Percentiles rank a stretch among this genome's conserved stretches.
phyloP scores from a whole-genome alignment of 1,140 invertebrate species.

The Atta texana region DNA sequence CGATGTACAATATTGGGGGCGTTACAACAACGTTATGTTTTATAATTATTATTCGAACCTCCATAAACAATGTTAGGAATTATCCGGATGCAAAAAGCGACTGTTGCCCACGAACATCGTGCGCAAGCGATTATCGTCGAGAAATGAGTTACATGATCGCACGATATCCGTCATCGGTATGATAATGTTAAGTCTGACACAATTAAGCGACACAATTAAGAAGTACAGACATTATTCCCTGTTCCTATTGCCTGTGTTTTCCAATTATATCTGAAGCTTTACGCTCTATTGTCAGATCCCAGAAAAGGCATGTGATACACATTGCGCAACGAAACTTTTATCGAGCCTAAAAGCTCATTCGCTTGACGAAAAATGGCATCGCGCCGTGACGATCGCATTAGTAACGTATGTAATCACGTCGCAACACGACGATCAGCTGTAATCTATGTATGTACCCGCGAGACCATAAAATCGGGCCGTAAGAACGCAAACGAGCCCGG shows the following conservation, averaged over 20 bases:
- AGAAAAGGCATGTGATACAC: too few relatives aligned
- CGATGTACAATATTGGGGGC: conserved; percentile 34
- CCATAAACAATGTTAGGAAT: conserved; percentile 41
- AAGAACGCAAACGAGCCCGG: conserved; percentile 74
- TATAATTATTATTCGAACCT: conserved; percentile 47
- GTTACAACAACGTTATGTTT: conserved; percentile 46
- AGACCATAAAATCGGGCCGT: conserved; percentile 80
- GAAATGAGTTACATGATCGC: conserved; percentile 27
- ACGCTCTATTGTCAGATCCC: neutral
- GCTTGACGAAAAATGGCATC: neutral
- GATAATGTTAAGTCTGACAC: neutral
- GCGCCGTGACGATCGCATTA: conserved; percentile 48
- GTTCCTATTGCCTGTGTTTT: too few relatives aligned
- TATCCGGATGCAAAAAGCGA: conserved; percentile 18
- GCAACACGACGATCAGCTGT: conserved; percentile 60
- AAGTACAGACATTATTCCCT: too few relatives aligned
- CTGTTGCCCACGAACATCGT: conserved; percentile 42
- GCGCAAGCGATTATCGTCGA: conserved; percentile 30
- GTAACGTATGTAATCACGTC: conserved; percentile 25
- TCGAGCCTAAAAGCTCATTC: too few relatives aligned
- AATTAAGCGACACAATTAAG: too few relatives aligned
- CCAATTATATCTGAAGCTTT: neutral
- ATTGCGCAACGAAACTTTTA: too few relatives aligned
- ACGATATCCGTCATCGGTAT: conserved; percentile 36
- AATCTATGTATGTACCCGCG: conserved; percentile 73